Percentiles rank a stretch among this genome's conserved stretches.
Conservation (phyloP, 2,888 invertebrate species). For the Leucoma salicis region DNA sequence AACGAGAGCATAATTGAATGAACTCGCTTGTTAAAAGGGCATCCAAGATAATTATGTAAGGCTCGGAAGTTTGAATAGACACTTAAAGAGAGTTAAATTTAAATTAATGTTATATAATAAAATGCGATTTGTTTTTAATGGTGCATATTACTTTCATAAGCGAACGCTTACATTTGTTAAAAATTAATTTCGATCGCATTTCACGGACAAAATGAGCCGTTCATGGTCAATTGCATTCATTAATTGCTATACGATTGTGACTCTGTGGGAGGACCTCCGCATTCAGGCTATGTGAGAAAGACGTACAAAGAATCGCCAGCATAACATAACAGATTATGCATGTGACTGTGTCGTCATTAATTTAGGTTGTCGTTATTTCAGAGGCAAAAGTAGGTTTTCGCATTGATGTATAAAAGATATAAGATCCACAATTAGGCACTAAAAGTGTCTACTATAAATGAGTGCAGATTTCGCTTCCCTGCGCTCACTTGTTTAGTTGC, state of each 20-base stretch:
- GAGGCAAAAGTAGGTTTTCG: too few species aligned
- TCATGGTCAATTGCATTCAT: neutral
- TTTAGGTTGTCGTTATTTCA: too few species aligned
- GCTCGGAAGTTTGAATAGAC: slow-evolving; percentile 1
- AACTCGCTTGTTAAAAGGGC: slow-evolving; percentile 8
- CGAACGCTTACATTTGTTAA: neutral
- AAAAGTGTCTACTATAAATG: too few species aligned
- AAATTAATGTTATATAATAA: slow-evolving; percentile 3
- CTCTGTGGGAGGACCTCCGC: neutral
- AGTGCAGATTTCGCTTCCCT: too few species aligned
- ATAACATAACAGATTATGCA: too few species aligned
- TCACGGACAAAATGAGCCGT: neutral
- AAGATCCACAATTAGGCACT: too few species aligned
- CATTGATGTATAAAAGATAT: too few species aligned
- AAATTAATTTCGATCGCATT: neutral
- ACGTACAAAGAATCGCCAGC: too few species aligned
- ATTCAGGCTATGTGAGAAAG: too few species aligned
- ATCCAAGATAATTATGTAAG: slow-evolving; percentile 6
- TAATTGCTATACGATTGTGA: neutral
- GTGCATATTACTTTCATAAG: neutral
- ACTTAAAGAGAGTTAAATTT: neutral
- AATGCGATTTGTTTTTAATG: neutral
- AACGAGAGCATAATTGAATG: slow-evolving; percentile 11
- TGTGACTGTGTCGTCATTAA: too few species aligned
- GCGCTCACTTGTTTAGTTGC: too few species aligned